A percentile compares a stretch with the other conserved stretches of the same genome.
phyloP scores from a whole-genome alignment of 23 tunicate species.

The Botrylloides violaceus region DNA sequence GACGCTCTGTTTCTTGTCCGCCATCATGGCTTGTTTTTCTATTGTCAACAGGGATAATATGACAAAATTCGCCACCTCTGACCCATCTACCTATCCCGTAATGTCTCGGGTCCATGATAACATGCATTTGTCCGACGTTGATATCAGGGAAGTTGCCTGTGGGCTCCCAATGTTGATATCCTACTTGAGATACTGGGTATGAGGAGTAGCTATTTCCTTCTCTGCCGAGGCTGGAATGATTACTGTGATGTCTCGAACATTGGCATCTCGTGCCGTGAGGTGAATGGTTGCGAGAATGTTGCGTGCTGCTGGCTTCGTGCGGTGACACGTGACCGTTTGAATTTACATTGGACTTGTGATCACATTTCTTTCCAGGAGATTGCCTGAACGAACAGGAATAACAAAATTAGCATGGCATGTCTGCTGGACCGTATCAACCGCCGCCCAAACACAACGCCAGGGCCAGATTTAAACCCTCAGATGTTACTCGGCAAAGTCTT shows the following conservation, averaged over 20 bases:
- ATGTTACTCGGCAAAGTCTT: too few species aligned
- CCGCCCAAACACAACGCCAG: not conserved
- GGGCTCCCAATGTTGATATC: not conserved
- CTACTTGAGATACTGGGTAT: conserved; percentile 8
- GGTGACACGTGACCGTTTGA: conserved; percentile 10
- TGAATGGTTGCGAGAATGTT: not conserved
- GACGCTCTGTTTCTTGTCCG: not conserved
- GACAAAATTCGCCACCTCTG: conserved; percentile 24
- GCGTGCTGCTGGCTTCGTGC: not conserved
- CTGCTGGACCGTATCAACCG: too few species aligned
- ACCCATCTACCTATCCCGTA: conserved; percentile 15
- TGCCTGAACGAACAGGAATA: too few species aligned
- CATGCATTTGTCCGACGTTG: conserved; percentile 5
- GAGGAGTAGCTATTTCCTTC: not conserved
- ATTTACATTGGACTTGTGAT: conserved; percentile 1
- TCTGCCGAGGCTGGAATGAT: conserved; percentile 26
- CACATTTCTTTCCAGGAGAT: not conserved
- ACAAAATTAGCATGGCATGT: too few species aligned
- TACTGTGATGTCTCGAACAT: conserved; percentile 26
- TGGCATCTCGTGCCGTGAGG: conserved; percentile 23
- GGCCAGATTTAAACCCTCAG: too few species aligned
- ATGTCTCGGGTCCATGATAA: conserved; percentile 22
- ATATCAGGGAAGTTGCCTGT: conserved; percentile 8
- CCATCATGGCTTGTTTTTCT: conserved; percentile 8
- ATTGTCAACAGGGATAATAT: conserved; percentile 15